Conservation (phyloP, 2,113 vertebrate genomes). For the Dicaeum eximium region DNA sequence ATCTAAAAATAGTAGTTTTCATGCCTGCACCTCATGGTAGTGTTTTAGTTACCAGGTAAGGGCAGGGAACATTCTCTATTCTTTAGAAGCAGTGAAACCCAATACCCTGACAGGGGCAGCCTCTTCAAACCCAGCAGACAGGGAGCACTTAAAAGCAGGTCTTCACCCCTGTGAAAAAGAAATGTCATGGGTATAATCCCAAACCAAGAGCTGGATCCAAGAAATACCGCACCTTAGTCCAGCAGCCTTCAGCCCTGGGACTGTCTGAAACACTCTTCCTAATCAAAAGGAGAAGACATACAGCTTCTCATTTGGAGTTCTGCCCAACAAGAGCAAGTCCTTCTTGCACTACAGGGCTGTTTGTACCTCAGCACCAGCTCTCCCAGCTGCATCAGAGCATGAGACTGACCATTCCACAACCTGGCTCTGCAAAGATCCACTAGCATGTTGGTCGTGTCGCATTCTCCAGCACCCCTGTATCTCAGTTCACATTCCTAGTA, state of each 20-base stretch:
- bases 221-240: neutral
- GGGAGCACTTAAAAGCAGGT: neutral
- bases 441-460: fast-evolving
- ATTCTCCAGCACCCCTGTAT: neutral
- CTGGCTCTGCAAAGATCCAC: neutral
- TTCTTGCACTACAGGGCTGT: neutral
- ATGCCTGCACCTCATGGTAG: neutral
- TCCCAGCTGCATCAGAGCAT: neutral
- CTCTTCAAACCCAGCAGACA: neutral
- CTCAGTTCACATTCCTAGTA: neutral
- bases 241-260: neutral
- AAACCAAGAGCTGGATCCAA: neutral
- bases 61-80: neutral
- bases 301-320: neutral
- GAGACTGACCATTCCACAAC: neutral
- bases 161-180: neutral
- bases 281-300: neutral
- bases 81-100: neutral
- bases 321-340: neutral
- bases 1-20: neutral
- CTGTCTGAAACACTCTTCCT: neutral
- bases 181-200: neutral
- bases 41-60: neutral
- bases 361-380: neutral
- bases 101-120: neutral